These are phyloP conservation scores for Temnothorax curvispinosus DNA, from an alignment of 1,140 invertebrate species.

Conservation along the genomic window DNA sequence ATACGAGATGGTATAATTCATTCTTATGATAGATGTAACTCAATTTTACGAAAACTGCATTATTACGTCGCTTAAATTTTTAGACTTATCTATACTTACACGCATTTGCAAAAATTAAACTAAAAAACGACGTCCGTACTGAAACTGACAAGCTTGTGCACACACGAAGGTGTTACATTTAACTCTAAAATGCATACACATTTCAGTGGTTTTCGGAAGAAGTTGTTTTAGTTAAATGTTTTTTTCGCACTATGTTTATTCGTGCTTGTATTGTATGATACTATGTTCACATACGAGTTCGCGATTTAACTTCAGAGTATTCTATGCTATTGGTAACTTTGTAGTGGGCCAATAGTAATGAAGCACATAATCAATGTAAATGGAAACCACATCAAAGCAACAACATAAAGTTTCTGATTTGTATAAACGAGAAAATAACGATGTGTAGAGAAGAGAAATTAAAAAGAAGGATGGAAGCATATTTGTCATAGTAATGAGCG, in stretches of 20 bases:
- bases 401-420: background rate
- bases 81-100: background rate
- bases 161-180: constrained; percentile 8
- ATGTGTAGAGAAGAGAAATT: background rate
- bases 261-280: too few relatives aligned
- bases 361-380: constrained; percentile 14
- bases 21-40: background rate
- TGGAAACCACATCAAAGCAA: background rate
- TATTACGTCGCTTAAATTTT: background rate
- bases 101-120: constrained; percentile 14
- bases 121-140: background rate
- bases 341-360: background rate
- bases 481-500: background rate
- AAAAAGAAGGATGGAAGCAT: background rate
- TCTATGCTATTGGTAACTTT: background rate
- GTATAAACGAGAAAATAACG: constrained; percentile 7
- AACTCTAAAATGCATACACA: background rate
- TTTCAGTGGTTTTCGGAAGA: background rate
- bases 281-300: background rate
- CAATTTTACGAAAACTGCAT: background rate
- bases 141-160: constrained; percentile 5
- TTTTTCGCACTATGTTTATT: background rate
- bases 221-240: constrained; percentile 11
- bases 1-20: background rate
- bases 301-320: constrained; percentile 12